Base-by-base conservation (phyloP, 64 coral and sea anemone species). In the Stichodactyla helianthus region DNA sequence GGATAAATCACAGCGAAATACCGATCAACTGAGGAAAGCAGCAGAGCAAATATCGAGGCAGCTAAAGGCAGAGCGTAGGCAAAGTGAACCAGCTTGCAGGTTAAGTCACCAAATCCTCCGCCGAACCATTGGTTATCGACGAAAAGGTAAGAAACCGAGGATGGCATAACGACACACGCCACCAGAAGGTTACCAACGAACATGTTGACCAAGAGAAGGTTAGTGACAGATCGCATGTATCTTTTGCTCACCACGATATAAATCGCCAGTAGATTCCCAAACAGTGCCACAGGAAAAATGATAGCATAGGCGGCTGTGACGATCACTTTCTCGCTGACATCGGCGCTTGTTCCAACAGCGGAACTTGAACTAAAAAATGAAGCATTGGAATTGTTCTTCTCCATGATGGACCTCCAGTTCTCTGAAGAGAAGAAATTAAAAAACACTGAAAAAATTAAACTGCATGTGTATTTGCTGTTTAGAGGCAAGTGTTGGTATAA, bases 161-260 rank as follows among this genome's bases (percentile, higher is more conserved):
- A 95, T 6, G 94, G 94, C 94, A 95, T 95, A 3, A 86, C 86
- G 55, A 95, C 88, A 59, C 77, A 85, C 0, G 94, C 86, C 2
- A 95, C 94, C 15, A 95, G 58, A 20, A 95, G 79, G 71, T 95
- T 95, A 0, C 86, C 94, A 51, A 95, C 90, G 15, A 88, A 92
- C 94, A 95, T 95, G 60, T 95, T 95, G 12, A 95, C 85, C 10
- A 95, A 85, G 14, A 95, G 94, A 54, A 92, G 82, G 52, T 95
- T 95, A 31, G 94, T 92, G 1, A 95, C 84, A 4, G 83, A 87
- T 20, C 84, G 90, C 94, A 92, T 95, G 5, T 85, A 89, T 53
- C 77, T 57, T 7, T 86, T 76, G 52, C 88, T 92, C 50, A 89
- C 87, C 7, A 95, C 90, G 26, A 95, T 89, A 28, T 82, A 86